Percentiles rank a stretch among this genome's conserved stretches.
phyloP scores from a whole-genome alignment of 2,888 invertebrate species.

The Vandiemenella viatica region DNA sequence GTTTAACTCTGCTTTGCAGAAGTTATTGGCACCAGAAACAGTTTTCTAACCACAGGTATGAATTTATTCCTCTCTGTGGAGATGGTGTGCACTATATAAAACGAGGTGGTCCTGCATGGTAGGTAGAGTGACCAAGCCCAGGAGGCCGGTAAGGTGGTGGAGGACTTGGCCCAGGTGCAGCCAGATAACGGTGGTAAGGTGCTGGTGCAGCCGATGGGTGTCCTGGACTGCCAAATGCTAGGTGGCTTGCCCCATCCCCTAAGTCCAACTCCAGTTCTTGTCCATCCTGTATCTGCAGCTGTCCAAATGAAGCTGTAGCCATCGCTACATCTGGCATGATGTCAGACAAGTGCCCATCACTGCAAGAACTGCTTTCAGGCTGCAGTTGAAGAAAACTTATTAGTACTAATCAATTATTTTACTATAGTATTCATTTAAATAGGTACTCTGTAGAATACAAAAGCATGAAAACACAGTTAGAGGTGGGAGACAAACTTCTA shows the following conservation, averaged over 20 bases:
- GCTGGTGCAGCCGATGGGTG: neutral
- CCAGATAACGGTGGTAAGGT: constrained; percentile 15
- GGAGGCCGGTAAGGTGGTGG: constrained; percentile 11
- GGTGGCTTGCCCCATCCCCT: constrained; percentile 53
- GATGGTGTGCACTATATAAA: constrained; percentile 23
- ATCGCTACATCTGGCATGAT: constrained; percentile 88
- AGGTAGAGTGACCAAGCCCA: constrained; percentile 12
- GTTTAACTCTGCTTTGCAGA: no score
- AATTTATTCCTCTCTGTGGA: no score
- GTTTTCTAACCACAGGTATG: no score
- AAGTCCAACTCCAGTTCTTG: constrained; percentile 61
- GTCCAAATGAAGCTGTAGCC: constrained; percentile 63
- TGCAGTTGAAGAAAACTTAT: no score
- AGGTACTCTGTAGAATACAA: no score
- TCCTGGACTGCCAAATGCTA: neutral
- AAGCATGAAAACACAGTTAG: no score
- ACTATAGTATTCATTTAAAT: no score
- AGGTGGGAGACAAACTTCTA: no score
- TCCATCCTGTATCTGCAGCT: constrained; percentile 38
- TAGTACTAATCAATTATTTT: no score
- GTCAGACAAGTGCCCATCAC: constrained; percentile 58
- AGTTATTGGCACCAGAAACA: no score
- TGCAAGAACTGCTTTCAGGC: constrained; percentile 40
- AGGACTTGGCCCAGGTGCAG: constrained; percentile 12
- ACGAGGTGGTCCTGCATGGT: constrained; percentile 21